Conservation (phyloP, 2,797 vertebrate species). For the Halcyon leucocephala region DNA sequence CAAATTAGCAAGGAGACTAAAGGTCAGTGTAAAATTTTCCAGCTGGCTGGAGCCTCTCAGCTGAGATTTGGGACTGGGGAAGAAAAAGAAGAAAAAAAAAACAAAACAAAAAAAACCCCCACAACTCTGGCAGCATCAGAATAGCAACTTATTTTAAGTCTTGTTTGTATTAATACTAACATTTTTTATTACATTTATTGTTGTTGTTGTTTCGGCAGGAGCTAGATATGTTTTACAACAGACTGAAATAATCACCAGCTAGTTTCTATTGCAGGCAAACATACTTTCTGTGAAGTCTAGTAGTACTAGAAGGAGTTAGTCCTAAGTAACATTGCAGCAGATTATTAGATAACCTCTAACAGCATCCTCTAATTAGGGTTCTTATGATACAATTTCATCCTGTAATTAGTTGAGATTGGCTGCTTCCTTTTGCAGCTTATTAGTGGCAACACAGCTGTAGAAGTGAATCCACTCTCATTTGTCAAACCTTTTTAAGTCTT, state of each 20-base stretch:
- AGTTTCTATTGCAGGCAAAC: slow-evolving; percentile 69
- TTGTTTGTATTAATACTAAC: slow-evolving; percentile 53
- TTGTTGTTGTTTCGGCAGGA: slow-evolving; percentile 53
- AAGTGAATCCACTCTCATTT: slow-evolving; percentile 88
- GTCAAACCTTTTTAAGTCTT: slow-evolving; percentile 87
- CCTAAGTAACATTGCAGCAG: slow-evolving; percentile 89
- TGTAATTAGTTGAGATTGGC: slow-evolving; percentile 98
- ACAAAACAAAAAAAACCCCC: not conserved
- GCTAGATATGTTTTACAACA: slow-evolving; percentile 68
- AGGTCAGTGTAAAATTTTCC: slow-evolving; percentile 97
- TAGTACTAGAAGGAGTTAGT: slow-evolving; percentile 85
- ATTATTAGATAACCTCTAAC: slow-evolving; percentile 98
- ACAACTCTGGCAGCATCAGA: slow-evolving; percentile 78
- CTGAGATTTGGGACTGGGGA: slow-evolving; percentile 87
- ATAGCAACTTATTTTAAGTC: slow-evolving; percentile 77
- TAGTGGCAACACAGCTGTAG: slow-evolving; percentile 97
- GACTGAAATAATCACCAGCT: slow-evolving; percentile 60
- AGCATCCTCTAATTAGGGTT: slow-evolving; percentile 98
- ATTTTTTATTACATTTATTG: slow-evolving; percentile 30
- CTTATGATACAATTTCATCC: slow-evolving; percentile 99
- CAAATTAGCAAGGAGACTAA: slow-evolving; percentile 95
- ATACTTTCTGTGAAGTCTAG: slow-evolving; percentile 73
- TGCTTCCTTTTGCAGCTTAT: slow-evolving; percentile 94
- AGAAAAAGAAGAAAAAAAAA: slow-evolving; percentile 31
- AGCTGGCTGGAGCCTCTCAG: slow-evolving; percentile 92